Conservation (phyloP, 2,888 invertebrate species). For the Polyommatus iphigenia region DNA sequence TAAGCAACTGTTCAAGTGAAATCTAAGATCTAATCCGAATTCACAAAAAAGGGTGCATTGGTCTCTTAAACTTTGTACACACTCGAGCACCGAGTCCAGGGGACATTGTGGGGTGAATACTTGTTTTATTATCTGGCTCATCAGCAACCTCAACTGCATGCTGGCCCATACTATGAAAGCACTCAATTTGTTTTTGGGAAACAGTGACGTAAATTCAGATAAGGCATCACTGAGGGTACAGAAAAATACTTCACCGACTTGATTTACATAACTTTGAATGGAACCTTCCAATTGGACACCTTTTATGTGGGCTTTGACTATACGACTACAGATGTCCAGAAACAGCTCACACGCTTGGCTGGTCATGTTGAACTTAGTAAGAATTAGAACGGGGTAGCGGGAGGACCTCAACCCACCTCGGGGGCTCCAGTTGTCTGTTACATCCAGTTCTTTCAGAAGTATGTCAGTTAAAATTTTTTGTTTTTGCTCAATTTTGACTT, state of each 20-base stretch:
- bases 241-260: conserved; percentile 91
- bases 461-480: conserved; percentile 91
- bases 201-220: conserved; percentile 83
- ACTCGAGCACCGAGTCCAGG: conserved; percentile 90
- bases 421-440: conserved; percentile 93
- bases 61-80: conserved; percentile 88
- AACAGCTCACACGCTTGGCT: conserved; percentile 90
- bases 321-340: conserved; percentile 88
- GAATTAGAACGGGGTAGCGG: conserved; percentile 89
- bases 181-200: conserved; percentile 84
- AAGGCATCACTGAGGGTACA: conserved; percentile 88
- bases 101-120: conserved; percentile 94
- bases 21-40: conserved; percentile 93
- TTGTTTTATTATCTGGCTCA: conserved; percentile 91
- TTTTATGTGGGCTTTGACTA: conserved; percentile 89
- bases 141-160: conserved; percentile 88
- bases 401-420: conserved; percentile 94
- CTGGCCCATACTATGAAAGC: conserved; percentile 95
- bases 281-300: conserved; percentile 90
- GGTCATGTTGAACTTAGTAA: conserved; percentile 86
- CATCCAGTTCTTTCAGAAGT: conserved; percentile 92
- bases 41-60: conserved; percentile 83
- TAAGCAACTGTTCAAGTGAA: conserved; percentile 93
- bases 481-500: conserved; percentile 83
- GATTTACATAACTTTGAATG: conserved; percentile 88